Evolutionary conservation across 2,888 invertebrate species (phyloP).

Genomic region (Hermaeophaga mercurialis): DNA sequence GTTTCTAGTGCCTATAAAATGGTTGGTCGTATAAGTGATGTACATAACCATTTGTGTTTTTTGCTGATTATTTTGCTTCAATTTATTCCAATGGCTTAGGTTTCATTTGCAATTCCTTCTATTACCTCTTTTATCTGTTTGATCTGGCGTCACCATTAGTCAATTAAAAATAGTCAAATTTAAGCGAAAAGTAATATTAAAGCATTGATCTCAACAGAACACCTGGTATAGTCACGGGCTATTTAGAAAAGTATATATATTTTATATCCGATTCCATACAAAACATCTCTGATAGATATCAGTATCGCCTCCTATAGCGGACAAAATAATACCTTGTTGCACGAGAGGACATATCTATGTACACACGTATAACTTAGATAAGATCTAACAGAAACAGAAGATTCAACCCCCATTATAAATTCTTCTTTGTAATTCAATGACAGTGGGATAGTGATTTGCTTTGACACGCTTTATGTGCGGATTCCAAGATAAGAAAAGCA

Average conservation of each 20-base stretch:
- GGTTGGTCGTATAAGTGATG: no score
- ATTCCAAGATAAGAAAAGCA: conserved; percentile 19
- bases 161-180: no score
- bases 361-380: conserved; percentile 18
- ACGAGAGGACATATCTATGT: conserved; percentile 22
- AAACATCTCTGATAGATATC: conserved; percentile 16
- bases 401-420: conserved; percentile 24
- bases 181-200: not conserved
- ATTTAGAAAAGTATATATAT: not conserved
- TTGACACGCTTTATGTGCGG: conserved; percentile 22
- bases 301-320: conserved; percentile 23
- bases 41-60: no score
- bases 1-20: no score
- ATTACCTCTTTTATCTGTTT: no score
- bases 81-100: no score
- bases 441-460: conserved; percentile 25
- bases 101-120: no score
- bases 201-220: not conserved
- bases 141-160: no score
- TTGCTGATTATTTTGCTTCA: no score
- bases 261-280: conserved; percentile 10
- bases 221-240: not conserved
- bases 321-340: conserved; percentile 21
- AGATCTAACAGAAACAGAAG: conserved; percentile 20
- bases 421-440: conserved; percentile 16